phyloP scores from a whole-genome alignment of 2,888 invertebrate species.

The Drepanosiphum platanoidis region DNA sequence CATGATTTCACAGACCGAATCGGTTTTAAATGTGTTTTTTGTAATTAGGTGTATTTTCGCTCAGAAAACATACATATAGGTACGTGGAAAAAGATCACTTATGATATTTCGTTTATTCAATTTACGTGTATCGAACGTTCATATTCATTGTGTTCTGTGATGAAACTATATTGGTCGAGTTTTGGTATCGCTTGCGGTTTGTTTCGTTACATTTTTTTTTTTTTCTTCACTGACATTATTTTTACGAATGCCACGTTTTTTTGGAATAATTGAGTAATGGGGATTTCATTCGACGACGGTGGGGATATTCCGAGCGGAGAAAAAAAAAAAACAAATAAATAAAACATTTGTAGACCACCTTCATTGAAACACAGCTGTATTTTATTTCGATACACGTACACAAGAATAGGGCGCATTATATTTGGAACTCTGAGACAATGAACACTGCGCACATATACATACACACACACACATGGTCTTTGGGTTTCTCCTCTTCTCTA shows the following conservation, averaged over 20 bases:
- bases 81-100: not conserved
- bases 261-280: constrained; percentile 25
- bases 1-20: no score
- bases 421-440: constrained; percentile 48
- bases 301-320: constrained; percentile 5
- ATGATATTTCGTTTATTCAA: not conserved
- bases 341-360: constrained; percentile 46
- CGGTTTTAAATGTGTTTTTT: not conserved
- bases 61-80: not conserved
- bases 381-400: constrained; percentile 40
- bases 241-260: constrained; percentile 1
- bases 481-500: constrained; percentile 24
- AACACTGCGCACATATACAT: constrained; percentile 14
- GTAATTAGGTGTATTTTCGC: not conserved
- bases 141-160: constrained; percentile 5
- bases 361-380: constrained; percentile 39
- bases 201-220: constrained; percentile 12
- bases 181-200: constrained; percentile 24
- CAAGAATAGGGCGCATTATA: constrained; percentile 49
- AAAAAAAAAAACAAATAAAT: constrained; percentile 39
- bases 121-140: no score
- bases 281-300: not conserved
- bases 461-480: constrained; percentile 17
- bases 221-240: not conserved
- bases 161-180: constrained; percentile 15